Conservation (phyloP, 2,113 vertebrate species). For the Pedionomus torquatus region DNA sequence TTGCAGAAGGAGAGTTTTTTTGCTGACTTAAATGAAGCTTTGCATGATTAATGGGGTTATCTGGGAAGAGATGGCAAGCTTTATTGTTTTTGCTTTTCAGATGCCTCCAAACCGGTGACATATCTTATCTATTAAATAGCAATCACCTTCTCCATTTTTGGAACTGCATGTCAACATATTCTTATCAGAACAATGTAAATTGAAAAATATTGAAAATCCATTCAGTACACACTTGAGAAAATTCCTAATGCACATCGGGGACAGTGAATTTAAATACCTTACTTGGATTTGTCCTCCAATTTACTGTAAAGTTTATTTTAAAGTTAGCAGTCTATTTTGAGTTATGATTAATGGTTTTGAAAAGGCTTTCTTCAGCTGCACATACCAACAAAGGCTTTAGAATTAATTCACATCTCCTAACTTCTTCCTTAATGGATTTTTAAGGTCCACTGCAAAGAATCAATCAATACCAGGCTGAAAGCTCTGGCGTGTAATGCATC, state of each 20-base stretch:
- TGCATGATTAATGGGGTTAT: background rate
- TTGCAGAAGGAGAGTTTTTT: background rate
- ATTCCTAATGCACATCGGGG: background rate
- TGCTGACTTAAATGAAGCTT: background rate
- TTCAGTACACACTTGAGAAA: background rate
- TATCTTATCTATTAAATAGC: background rate
- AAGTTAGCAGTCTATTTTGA: slow-evolving; percentile 53
- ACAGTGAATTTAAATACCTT: background rate
- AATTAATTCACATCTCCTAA: slow-evolving; percentile 74
- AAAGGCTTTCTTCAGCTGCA: slow-evolving; percentile 50
- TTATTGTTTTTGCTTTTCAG: background rate
- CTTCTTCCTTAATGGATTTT: slow-evolving; percentile 67
- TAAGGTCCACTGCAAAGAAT: slow-evolving; percentile 72
- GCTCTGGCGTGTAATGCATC: background rate
- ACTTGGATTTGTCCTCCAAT: slow-evolving; percentile 27
- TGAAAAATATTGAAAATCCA: background rate
- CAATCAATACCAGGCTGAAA: slow-evolving; percentile 52
- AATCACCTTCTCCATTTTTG: background rate
- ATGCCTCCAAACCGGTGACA: background rate
- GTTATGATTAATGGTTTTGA: slow-evolving; percentile 66
- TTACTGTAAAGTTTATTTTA: slow-evolving; percentile 48
- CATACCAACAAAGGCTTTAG: slow-evolving; percentile 45
- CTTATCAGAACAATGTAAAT: slow-evolving; percentile 39
- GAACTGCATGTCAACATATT: background rate
- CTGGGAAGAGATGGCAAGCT: background rate